Evolutionary conservation across 2,888 invertebrate genomes (phyloP), one percentile per base, ranked within the genome.

Genomic region (Phlogophora meticulosa): DNA sequence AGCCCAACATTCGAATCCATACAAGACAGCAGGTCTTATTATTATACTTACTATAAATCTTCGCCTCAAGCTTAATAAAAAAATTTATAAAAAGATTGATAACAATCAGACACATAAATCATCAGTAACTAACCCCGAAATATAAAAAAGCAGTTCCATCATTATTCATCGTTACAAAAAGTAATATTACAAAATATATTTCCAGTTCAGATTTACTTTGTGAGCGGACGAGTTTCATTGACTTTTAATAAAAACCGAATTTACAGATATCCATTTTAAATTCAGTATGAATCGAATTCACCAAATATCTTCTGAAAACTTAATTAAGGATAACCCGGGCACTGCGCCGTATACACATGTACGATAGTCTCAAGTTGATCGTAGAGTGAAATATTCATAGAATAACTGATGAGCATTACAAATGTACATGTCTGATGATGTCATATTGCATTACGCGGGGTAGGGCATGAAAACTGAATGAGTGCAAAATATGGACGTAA

Each of bases 361-460:
- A 38, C 36, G 28, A 45, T 24, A 53, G 24, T 49, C 52, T 61
- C 65, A 68, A 70, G 24, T 65, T 58, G 55, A 70, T 63, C 22
- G 28, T 64, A 22, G 49, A 24, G 53, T 77, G 65, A 83, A 76
- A 76, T 84, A 83, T 85, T 85, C 83, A 85, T 81, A 67, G 81
- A 83, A 85, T 84, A 83, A 72, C 55, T 67, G 67, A 83, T 78
- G 55, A 72, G 43, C 38, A 58, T 66, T 62, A 62, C 63, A 61
- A 43, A 67, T 73, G 57, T 48, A 64, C 53, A 75, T 75, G 48
- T 64, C 52, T 59, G 56, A 62, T 40, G 62, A 66, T 52, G 46
- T 46, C 58, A 60, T 61, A 65, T 66, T 69, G 72, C 61, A 72
- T 46, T 61, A 51, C 36, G 34, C 51, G 49, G 5, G 28, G 36